These are phyloP conservation scores for Dryocosmus kuriphilus DNA, from an alignment of 2,888 invertebrate genomes.

Conservation along the genomic window DNA sequence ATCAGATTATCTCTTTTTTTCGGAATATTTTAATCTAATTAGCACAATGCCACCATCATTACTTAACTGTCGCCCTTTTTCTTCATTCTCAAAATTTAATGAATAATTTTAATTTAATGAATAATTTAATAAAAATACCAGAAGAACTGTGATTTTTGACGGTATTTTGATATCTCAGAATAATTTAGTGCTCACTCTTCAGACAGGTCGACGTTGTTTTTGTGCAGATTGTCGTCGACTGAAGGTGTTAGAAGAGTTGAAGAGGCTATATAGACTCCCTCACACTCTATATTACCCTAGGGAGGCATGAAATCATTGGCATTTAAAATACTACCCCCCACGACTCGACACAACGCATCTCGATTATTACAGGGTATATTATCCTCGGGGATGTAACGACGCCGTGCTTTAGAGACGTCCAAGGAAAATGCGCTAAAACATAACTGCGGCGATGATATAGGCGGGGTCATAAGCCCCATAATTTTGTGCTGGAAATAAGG, in stretches of 20 bases:
- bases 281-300: constrained; percentile 62
- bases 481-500: no score
- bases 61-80: constrained; percentile 35
- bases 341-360: constrained; percentile 44
- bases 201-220: constrained; percentile 22
- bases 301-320: constrained; percentile 76
- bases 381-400: constrained; percentile 38
- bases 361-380: constrained; percentile 40
- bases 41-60: constrained; percentile 47
- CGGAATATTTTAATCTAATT: constrained; percentile 41
- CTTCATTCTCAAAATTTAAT: constrained; percentile 1
- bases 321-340: constrained; percentile 72
- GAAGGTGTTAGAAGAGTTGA: constrained; percentile 58
- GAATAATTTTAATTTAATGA: neutral
- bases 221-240: constrained; percentile 57
- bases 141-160: neutral
- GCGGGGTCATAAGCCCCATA: neutral
- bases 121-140: neutral
- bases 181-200: neutral
- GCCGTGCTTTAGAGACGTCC: neutral
- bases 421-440: constrained; percentile 14
- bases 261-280: constrained; percentile 67
- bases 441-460: neutral
- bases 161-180: neutral
- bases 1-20: constrained; percentile 50